Conservation (phyloP, 2,888 invertebrate species). For the Mythimna ferrago region DNA sequence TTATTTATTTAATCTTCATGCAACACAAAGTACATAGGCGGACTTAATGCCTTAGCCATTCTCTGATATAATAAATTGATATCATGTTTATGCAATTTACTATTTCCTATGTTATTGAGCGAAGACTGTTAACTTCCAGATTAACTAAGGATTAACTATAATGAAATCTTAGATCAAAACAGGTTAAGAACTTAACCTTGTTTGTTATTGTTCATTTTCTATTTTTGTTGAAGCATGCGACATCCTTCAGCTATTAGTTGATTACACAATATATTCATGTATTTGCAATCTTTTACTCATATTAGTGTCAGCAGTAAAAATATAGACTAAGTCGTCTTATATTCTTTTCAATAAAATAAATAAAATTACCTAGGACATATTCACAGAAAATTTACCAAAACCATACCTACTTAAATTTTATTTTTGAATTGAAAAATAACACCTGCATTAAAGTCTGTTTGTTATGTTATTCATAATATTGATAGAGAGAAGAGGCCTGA, state of each 20-base stretch:
- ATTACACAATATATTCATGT: no score
- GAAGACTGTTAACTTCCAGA: constrained; percentile 1
- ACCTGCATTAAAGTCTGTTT: neutral
- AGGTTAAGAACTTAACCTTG: neutral
- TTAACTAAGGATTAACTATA: neutral
- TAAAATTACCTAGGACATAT: no score
- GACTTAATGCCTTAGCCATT: no score
- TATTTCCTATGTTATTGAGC: constrained; percentile 7
- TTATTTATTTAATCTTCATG: no score
- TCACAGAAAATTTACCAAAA: neutral
- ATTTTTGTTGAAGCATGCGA: neutral
- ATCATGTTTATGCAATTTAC: constrained; percentile 31
- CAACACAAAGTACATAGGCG: no score
- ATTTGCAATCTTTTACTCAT: no score
- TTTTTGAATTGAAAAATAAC: neutral
- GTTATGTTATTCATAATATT: neutral
- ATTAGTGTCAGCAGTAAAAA: no score
- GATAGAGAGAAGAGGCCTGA: no score
- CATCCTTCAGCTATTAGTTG: neutral
- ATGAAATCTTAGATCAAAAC: constrained; percentile 13
- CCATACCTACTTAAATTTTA: neutral
- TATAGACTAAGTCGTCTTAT: no score
- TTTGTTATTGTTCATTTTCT: neutral
- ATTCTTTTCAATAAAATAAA: no score
- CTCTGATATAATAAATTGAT: neutral